Evolutionary conservation across 2,113 vertebrate species (phyloP).

Genomic region (Sigmodon hispidus): DNA sequence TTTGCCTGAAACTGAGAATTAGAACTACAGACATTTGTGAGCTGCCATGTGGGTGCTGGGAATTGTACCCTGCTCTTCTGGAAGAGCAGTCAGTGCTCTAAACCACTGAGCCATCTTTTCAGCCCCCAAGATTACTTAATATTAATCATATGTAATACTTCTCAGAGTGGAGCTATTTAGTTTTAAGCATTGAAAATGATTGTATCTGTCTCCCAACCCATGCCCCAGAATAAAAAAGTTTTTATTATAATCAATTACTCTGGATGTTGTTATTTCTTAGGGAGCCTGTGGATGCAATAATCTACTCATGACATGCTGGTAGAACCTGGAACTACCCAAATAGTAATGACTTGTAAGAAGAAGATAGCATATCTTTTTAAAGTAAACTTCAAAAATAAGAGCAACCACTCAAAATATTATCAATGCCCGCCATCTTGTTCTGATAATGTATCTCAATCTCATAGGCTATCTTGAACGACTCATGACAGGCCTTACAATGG

Average conservation of each 20-base stretch:
- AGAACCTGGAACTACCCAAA: background rate
- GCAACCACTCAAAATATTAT: background rate
- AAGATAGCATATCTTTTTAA: background rate
- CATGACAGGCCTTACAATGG: no score
- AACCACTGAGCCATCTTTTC: no score
- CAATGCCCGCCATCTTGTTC: background rate
- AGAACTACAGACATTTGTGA: no score
- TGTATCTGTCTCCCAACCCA: slow-evolving; percentile 35
- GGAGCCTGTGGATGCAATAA: background rate
- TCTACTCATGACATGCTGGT: background rate
- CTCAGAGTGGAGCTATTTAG: slow-evolving; percentile 73
- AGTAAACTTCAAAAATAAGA: background rate
- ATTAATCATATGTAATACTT: slow-evolving; percentile 75
- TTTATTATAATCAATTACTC: background rate
- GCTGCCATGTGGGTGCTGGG: no score
- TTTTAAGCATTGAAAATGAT: slow-evolving; percentile 77
- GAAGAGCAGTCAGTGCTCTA: no score
- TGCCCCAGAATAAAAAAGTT: accelerated
- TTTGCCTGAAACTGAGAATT: no score
- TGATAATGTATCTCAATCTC: background rate
- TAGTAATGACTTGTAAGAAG: background rate
- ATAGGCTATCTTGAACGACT: background rate
- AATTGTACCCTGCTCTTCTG: no score
- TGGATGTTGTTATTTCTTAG: background rate
- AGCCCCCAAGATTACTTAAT: slow-evolving; percentile 67